Conservation (phyloP, 2,797 vertebrate genomes). For the Carduelis carduelis region DNA sequence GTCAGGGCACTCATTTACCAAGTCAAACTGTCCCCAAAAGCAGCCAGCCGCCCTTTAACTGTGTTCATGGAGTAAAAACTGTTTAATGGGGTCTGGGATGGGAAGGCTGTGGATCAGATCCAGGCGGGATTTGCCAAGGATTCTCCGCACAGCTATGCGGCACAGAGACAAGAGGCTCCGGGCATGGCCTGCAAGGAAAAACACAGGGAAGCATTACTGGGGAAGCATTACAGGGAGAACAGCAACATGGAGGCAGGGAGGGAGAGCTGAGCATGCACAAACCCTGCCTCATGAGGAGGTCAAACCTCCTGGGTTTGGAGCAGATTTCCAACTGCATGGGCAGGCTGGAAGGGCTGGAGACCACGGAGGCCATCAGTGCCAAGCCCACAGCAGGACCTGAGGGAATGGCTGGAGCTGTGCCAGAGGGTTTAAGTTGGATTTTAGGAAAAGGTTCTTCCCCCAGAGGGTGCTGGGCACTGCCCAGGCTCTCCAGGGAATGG, state of each 20-base stretch:
- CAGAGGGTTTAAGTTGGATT: rapidly evolving
- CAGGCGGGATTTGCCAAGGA: slow-evolving; percentile 84
- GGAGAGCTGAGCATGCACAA: background rate
- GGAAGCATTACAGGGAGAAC: background rate
- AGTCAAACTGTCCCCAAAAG: background rate
- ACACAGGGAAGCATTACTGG: background rate
- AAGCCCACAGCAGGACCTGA: background rate
- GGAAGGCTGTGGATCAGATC: slow-evolving; percentile 82
- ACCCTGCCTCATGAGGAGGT: background rate
- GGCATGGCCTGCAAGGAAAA: slow-evolving; percentile 74
- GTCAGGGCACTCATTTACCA: background rate
- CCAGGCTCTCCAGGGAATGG: background rate
- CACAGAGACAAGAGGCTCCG: slow-evolving; percentile 83
- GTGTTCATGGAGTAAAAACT: slow-evolving; percentile 84
- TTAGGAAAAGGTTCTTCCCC: background rate
- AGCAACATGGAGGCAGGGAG: rapidly evolving
- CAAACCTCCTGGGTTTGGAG: background rate
- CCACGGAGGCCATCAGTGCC: rapidly evolving
- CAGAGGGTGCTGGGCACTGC: background rate
- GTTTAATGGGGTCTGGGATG: slow-evolving; percentile 84
- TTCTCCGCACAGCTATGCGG: slow-evolving; percentile 84
- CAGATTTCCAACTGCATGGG: background rate
- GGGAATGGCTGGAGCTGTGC: rapidly evolving
- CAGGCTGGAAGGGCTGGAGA: background rate
- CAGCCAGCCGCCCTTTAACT: background rate